Conservation (phyloP, 1,140 invertebrate species). For the Leptopilina boulardi region DNA sequence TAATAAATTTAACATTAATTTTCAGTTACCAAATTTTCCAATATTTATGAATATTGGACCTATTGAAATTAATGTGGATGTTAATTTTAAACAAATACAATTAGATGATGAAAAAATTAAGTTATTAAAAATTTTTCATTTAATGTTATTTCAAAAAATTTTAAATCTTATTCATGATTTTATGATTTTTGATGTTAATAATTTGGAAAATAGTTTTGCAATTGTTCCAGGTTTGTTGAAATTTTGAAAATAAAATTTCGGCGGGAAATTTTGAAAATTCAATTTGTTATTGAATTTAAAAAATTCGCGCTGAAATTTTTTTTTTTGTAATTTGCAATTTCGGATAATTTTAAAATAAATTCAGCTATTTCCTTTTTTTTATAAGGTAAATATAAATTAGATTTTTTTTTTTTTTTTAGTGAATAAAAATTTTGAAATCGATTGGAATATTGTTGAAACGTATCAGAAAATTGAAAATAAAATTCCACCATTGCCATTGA, state of each 20-base stretch:
- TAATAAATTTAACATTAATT: constrained; percentile 41
- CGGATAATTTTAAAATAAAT: no score
- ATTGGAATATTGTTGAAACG: constrained; percentile 80
- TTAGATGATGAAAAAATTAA: constrained; percentile 77
- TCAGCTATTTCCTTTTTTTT: no score
- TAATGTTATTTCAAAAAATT: constrained; percentile 82
- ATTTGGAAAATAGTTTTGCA: constrained; percentile 82
- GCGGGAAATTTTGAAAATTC: no score
- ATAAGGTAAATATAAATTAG: no score
- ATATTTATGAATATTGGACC: constrained; percentile 91
- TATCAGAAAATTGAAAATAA: constrained; percentile 66
- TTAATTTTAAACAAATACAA: constrained; percentile 74
- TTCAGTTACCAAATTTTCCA: constrained; percentile 86
- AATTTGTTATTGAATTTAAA: no score
- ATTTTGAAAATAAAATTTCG: no score
- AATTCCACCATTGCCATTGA: constrained; percentile 50
- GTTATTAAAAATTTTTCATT: constrained; percentile 78
- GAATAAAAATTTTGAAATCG: constrained; percentile 71
- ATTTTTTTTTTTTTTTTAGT: constrained; percentile 15
- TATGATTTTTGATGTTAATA: constrained; percentile 82
- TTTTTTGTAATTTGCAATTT: not conserved
- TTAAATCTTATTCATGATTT: constrained; percentile 87
- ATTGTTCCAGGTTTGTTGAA: constrained; percentile 82
- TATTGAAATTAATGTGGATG: constrained; percentile 80
- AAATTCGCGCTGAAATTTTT: no score